Evolutionary conservation across 1,140 invertebrate genomes (phyloP), one percentile per base, ranked within the genome.

Genomic region (Macrobrachium nipponense): DNA sequence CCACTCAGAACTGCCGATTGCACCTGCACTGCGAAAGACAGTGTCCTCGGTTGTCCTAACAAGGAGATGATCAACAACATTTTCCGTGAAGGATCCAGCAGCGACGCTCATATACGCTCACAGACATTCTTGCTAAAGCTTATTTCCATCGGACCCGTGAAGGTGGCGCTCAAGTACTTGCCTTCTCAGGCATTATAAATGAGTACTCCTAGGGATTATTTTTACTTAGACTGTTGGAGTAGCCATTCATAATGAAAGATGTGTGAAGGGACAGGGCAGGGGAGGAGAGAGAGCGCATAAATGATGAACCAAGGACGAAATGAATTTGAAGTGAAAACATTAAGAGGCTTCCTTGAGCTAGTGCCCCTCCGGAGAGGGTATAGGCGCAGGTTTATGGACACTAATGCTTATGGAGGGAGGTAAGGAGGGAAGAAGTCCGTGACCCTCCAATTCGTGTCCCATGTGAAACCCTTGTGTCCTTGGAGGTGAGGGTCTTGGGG

Each of bases 381-480:
- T 68, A 27, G 64, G 43, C n/a, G 82, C 51, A 14, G 75, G 76
- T 78, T 64, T 78, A 61, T 76, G 61, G 64, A 85, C 76, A 62
- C 76, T 85, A 27, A 85, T 27, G 51, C 82, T 85, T 44, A 85
- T 85, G 75, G 82, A 85, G 82, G 82, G 70, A 20, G 82, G 82
- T 17, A 79, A 27, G 44, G 82, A 68, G 43, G 58, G 80, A 61
- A 27, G 68, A 5, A 27, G 80, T 2, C 15, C 44, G 82, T n/a
- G 11, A 8, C 44, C 20, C 11, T 60, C 68, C 10, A 18, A 18
- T 5, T 79, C 76, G 36, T 51, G n/a, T 58, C 64, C 12, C 11
- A 27, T 11, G 60, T 17, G 14, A 12, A 12, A 12, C 0, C 64
- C 62, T 11, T 43, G 62, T 5, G 82, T 17, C 60, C 27, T 15